Conservation (phyloP, 2,888 invertebrate species). For the Noctua pronuba region DNA sequence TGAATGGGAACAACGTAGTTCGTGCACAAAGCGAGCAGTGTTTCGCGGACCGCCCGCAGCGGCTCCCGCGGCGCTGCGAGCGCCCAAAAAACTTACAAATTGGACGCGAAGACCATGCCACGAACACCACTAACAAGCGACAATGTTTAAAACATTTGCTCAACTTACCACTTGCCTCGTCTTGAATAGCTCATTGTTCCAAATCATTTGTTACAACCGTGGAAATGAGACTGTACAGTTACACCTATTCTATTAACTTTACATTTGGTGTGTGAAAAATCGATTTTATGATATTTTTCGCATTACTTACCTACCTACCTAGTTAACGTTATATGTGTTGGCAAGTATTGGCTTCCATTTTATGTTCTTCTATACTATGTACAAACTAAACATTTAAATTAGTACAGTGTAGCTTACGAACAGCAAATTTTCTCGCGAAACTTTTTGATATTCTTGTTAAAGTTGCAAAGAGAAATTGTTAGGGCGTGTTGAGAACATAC, state of each 20-base stretch:
- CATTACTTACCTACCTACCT: constrained; percentile 12
- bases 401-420: constrained; percentile 14
- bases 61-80: constrained; percentile 78
- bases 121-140: constrained; percentile 74
- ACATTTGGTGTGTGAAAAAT: constrained; percentile 46
- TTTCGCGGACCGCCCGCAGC: constrained; percentile 82
- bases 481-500: constrained; percentile 34
- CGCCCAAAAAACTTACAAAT: constrained; percentile 84
- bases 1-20: constrained; percentile 80
- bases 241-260: constrained; percentile 26
- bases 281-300: constrained; percentile 43
- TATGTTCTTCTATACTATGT: background rate
- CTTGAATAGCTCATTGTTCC: constrained; percentile 60
- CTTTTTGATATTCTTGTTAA: constrained; percentile 18
- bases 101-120: constrained; percentile 71
- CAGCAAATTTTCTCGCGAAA: background rate
- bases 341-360: constrained; percentile 5
- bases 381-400: constrained; percentile 6
- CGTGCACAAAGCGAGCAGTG: constrained; percentile 79
- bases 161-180: constrained; percentile 59
- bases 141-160: constrained; percentile 77
- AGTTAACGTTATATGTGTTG: constrained; percentile 14
- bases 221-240: constrained; percentile 48
- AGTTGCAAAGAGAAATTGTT: constrained; percentile 38
- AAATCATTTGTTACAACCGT: constrained; percentile 51